Percentiles rank a stretch among this genome's conserved stretches.
Evolutionary conservation across 2,888 invertebrate species (phyloP).

Genomic region (Octodonta nipae): DNA sequence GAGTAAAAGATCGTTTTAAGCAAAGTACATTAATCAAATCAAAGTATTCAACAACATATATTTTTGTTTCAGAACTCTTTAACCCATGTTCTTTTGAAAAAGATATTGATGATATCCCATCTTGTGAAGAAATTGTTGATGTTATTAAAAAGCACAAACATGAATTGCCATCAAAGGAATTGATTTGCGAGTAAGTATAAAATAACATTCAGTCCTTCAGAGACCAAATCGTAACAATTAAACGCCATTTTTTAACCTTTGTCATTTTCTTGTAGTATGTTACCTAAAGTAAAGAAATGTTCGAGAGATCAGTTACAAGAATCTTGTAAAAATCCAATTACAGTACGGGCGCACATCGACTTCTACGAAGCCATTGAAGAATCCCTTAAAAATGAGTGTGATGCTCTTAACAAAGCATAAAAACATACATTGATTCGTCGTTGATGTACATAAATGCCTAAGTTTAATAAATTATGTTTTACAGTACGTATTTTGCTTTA

Average conservation of each 20-base stretch:
- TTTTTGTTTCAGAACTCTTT: slow-evolving; percentile 12
- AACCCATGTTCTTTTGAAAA: slow-evolving; percentile 12
- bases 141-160: slow-evolving; percentile 8
- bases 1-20: no score
- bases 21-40: neutral
- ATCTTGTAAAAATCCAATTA: slow-evolving; percentile 12
- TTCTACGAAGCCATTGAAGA: slow-evolving; percentile 10
- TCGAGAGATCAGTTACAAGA: slow-evolving; percentile 7
- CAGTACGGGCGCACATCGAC: slow-evolving; percentile 6
- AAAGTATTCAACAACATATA: neutral
- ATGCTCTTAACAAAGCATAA: slow-evolving; percentile 7
- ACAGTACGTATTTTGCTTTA: no score
- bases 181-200: slow-evolving; percentile 13
- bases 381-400: slow-evolving; percentile 9
- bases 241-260: neutral
- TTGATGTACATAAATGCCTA: no score
- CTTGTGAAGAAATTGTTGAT: slow-evolving; percentile 8
- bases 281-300: slow-evolving; percentile 9
- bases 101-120: slow-evolving; percentile 5
- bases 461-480: no score
- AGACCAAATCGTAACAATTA: neutral
- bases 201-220: neutral
- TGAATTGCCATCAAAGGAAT: slow-evolving; percentile 10
- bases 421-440: no score
- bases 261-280: slow-evolving; percentile 9